Base-by-base conservation (phyloP, 2,888 invertebrate species). In the Nemoura dubitans region DNA sequence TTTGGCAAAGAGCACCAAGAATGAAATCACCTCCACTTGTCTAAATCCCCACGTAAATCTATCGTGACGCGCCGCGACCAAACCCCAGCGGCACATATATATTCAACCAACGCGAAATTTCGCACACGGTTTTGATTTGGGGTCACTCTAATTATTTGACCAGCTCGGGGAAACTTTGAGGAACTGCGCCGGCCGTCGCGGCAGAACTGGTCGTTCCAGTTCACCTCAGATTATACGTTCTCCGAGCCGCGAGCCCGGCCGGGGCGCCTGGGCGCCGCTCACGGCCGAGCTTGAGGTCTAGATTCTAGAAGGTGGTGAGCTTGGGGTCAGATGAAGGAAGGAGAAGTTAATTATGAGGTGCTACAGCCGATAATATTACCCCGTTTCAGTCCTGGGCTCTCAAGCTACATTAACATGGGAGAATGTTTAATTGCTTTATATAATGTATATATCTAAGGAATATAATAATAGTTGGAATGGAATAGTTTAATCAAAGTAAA, bases 401-500 rank as follows among this genome's bases (percentile, higher is more conserved):
- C 59, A 59, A 59, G 59, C 59, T 59, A 59, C 10, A 59, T 59
- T 59, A 59, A 59, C 59, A 59, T n/a, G 59, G 21, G 59, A 27
- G 78, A 30, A 81, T 81, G n/a, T 29, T 30, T 81, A 81, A 81
- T 81, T 81, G 81, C 81, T 81, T 81, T 81, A 28, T 81, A 29
- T 81, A 81, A 27, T 81, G 26, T 81, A 28, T 81, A 81, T 81
- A 81, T 29, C 81, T 30, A 30, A 29, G 81, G 30, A 81, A 81
- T 81, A 81, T 81, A 81, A 28, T 81, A 81, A 81, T 81, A 81
- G 30, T 81, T 81, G 81, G 28, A 27, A 28, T n/a, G 76, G 76
- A 76, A 84, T 84, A 84, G 84, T 84, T 84, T 76, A 84, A 84
- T 84, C 84, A 84, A 76, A 76, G 84, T 76, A 29, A 30, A 81